Base-by-base conservation (phyloP, 2,797 vertebrate species). In the Pangasius larnaudii region DNA sequence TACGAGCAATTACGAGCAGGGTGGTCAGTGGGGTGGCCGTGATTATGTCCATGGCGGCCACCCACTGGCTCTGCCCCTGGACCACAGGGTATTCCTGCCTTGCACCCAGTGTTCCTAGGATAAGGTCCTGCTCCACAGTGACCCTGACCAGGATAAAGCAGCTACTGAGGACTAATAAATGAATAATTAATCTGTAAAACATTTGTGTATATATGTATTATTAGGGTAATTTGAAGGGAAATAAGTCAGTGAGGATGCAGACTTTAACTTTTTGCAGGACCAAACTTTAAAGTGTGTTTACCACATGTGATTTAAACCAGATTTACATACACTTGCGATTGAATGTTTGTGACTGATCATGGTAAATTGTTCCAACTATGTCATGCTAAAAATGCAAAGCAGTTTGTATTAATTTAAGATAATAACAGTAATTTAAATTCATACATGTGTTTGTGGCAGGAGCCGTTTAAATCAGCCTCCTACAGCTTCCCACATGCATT, bases 361-460 rank as follows among this genome's bases (percentile, higher is more conserved):
- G 19, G 56, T 39, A 39, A 39, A 80, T 39, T 46, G 6, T n/a
- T n/a, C 39, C 58, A n/a, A 46, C 24, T 61, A 46, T 46, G 36
- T n/a, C 24, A 27, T 24, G 22, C 56, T 58, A 78, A 61, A 80
- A 81, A 82, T n/a, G 58, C 36, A 27, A 46, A 82, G 36, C 24
- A 82, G 46, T 82, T 63, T 63, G 58, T 82, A 82, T 36, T 24
- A 63, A 63, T 82, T 82, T 82, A 82, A 46, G 24, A 24, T 82
- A 46, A 82, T 63, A 46, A 24, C 6, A 63, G 24, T 82, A 9
- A 82, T 46, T 82, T 81, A 81, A 61, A 81, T 81, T 61, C 33
- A 81, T 42, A 61, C 79, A 82, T 18, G 58, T 63, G 58, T 82
- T 82, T 82, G 79, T 82, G 58, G 79, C 58, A 82, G 27, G 19